A percentile compares a stretch with the other conserved stretches of the same genome.
Conservation (phyloP, 2,888 invertebrate species). For the Eupithecia dodoneata region DNA sequence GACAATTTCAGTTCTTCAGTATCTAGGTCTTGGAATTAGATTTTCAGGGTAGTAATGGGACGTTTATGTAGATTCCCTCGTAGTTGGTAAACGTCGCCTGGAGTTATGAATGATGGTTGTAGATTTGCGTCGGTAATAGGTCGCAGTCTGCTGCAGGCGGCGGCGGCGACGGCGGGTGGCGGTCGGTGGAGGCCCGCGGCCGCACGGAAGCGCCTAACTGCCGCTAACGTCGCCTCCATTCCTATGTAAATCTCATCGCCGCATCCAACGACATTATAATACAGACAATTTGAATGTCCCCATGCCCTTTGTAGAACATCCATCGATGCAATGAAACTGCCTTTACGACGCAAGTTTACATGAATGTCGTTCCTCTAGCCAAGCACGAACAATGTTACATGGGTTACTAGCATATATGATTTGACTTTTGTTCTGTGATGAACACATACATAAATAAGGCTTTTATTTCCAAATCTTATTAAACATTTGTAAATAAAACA, state of each 20-base stretch:
- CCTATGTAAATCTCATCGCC: conserved; percentile 77
- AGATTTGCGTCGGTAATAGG: conserved; percentile 57
- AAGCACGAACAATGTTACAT: background rate
- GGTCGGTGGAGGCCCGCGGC: conserved; percentile 36
- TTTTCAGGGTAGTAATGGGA: conserved; percentile 64
- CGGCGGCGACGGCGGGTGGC: conserved; percentile 3
- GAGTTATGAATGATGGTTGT: conserved; percentile 74
- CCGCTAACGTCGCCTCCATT: conserved; percentile 70
- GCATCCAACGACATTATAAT: conserved; percentile 74
- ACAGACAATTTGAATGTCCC: conserved; percentile 77
- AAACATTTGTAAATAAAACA: background rate
- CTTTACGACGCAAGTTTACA: conserved; percentile 32
- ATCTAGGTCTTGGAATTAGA: conserved; percentile 62
- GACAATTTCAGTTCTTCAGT: conserved; percentile 56
- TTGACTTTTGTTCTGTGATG: conserved; percentile 1
- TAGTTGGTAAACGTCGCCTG: conserved; percentile 63
- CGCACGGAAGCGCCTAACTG: conserved; percentile 70
- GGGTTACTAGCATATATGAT: background rate
- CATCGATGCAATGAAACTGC: conserved; percentile 41
- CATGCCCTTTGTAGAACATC: conserved; percentile 64
- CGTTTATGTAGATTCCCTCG: conserved; percentile 73
- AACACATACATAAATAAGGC: background rate
- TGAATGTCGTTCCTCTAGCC: conserved; percentile 5
- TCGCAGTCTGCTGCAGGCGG: conserved; percentile 59
- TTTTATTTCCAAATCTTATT: background rate